Evolutionary conservation across 2,797 vertebrate species (phyloP), one percentile per base, ranked within the genome.

Genomic region (Morus bassanus): DNA sequence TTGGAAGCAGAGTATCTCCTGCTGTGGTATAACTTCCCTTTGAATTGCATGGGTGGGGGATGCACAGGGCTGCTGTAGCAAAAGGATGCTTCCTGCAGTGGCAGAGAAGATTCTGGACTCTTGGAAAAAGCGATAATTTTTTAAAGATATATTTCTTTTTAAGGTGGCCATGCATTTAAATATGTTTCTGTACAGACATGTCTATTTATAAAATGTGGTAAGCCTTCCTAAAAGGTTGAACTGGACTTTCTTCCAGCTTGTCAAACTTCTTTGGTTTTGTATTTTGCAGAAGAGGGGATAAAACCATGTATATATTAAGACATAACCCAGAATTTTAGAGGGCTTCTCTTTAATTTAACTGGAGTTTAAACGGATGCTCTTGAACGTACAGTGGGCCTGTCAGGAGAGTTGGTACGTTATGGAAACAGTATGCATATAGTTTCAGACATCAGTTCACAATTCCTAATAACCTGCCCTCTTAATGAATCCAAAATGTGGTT

Each of bases 181-280:
- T 83, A 60, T 0, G 0, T 87, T 89, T 91, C 85, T 96, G 63
- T 93, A 94, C 60, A 91, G 41, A 25, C 56, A 5, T 0, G 0
- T 84, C 37, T 93, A 64, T 93, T 96, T 96, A 95, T 95, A 82
- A 80, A 89, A 27, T 17, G 30, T 64, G 27, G 3, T 51, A 57
- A 86, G 8, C 50, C 65, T 96, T 95, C 65, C 46, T 91, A 54
- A 93, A 94, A 80, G 25, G 27, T 76, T 87, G 60, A 54, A 60
- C 33, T 57, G 46, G 67, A 59, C 53, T 64, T 76, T 54, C 12
- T 67, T 85, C 13, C n/a, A 54, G 39, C 21, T 60, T 78, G 69
- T 78, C 48, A 48, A 76, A 69, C 31, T 37, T 59, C 9, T 46
- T 88, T 75, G 79, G 24, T 72, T 85, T 76, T 67, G 41, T 78